These are phyloP conservation scores for Ptychobarbus kaznakovi DNA, from an alignment of 2,797 vertebrate species.

Conservation along the genomic window DNA sequence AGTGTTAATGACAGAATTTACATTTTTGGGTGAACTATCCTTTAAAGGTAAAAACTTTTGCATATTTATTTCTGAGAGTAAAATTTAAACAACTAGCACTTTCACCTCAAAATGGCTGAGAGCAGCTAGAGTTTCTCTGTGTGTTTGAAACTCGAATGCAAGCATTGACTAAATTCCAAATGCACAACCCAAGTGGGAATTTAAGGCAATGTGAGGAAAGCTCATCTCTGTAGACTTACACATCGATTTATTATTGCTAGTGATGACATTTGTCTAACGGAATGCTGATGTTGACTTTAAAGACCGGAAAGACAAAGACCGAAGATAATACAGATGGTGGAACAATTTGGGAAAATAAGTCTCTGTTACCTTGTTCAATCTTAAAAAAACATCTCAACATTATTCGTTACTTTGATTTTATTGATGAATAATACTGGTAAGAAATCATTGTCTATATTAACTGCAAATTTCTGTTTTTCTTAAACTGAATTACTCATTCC, in stretches of 20 bases:
- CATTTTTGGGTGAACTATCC: not conserved
- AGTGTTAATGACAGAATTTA: not conserved
- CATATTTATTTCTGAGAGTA: not conserved
- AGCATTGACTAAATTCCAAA: not conserved
- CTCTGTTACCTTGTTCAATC: not conserved
- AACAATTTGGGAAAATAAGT: not conserved
- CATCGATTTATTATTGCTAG: not conserved
- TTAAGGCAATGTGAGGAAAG: not conserved
- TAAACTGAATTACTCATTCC: not conserved
- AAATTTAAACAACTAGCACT: not conserved
- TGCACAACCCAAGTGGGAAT: not conserved
- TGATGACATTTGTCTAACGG: conserved; percentile 5
- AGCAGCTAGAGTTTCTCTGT: not conserved
- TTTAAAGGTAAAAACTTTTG: not conserved
- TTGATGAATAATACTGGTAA: not conserved
- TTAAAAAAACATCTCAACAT: not conserved
- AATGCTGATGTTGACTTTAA: conserved; percentile 10
- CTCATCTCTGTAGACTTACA: not conserved
- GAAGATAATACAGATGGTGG: not conserved
- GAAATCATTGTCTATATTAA: not conserved
- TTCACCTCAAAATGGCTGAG: not conserved
- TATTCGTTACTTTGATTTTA: not conserved
- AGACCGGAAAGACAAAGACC: not conserved
- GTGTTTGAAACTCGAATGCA: not conserved
- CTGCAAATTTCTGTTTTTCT: not conserved